Conservation (phyloP, 2,888 invertebrate genomes). For the Mesorhabditis spiculigera region DNA sequence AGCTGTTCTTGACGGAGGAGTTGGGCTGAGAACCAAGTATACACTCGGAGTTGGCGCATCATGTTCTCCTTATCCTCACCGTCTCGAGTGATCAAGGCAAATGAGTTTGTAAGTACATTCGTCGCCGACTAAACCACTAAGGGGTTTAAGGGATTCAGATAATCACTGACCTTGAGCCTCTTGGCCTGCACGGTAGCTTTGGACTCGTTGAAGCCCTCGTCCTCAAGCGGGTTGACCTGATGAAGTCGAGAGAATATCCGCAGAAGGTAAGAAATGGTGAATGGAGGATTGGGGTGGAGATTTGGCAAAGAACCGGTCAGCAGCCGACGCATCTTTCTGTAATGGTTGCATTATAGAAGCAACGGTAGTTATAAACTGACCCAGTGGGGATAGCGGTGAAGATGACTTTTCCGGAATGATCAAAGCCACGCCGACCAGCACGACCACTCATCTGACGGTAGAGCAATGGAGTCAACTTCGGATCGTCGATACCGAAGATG, state of each 20-base stretch:
- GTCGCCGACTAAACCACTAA: slow-evolving; percentile 34
- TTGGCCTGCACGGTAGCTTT: slow-evolving; percentile 25
- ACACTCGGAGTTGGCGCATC: slow-evolving; percentile 40
- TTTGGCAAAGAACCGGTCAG: slow-evolving; percentile 54
- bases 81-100: slow-evolving; percentile 45
- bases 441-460: slow-evolving; percentile 57
- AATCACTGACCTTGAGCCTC: slow-evolving; percentile 1
- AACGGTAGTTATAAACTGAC: slow-evolving; percentile 12
- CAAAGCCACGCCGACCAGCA: slow-evolving; percentile 57
- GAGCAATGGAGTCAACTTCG: slow-evolving; percentile 48
- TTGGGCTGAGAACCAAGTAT: slow-evolving; percentile 51
- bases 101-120: slow-evolving; percentile 47
- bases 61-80: slow-evolving; percentile 32
- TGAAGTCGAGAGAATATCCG: slow-evolving; percentile 50
- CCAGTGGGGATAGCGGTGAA: slow-evolving; percentile 54
- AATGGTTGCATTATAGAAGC: slow-evolving; percentile 5
- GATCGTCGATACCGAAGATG: slow-evolving; percentile 55
- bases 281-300: slow-evolving; percentile 55
- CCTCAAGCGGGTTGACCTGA: slow-evolving; percentile 23
- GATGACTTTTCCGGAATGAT: slow-evolving; percentile 55
- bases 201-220: slow-evolving; percentile 23
- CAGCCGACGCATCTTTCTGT: slow-evolving; percentile 55
- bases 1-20: slow-evolving; percentile 49
- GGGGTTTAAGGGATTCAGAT: background rate
- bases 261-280: slow-evolving; percentile 50